Conservation (phyloP, 2,888 invertebrate genomes). For the Hoplodrina ambigua region DNA sequence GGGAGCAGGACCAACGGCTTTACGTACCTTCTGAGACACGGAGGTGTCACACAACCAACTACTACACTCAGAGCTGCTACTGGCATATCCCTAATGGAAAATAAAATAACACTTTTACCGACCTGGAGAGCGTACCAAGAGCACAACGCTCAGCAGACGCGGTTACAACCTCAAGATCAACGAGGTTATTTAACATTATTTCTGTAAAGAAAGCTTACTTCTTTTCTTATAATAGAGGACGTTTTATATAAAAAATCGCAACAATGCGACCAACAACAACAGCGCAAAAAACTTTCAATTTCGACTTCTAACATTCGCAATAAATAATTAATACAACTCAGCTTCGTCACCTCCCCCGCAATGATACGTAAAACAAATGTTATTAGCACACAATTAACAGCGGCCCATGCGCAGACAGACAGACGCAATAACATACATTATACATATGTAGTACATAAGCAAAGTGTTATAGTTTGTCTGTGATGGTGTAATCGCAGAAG, state of each 20-base stretch:
- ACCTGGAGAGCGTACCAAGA: too few relatives aligned
- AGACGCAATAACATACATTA: constrained; percentile 53
- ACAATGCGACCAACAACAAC: not conserved
- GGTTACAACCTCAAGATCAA: too few relatives aligned
- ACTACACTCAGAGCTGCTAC: too few relatives aligned
- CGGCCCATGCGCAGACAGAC: constrained; percentile 45
- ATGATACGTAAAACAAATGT: constrained; percentile 55
- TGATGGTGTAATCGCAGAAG: not conserved
- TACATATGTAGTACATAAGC: constrained; percentile 14
- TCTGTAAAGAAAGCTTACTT: too few relatives aligned
- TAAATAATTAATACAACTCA: constrained; percentile 18
- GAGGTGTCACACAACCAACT: too few relatives aligned
- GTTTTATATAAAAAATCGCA: not conserved
- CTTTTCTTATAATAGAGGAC: too few relatives aligned
- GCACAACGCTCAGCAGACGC: too few relatives aligned
- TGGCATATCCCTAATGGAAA: too few relatives aligned
- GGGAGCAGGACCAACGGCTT: too few relatives aligned
- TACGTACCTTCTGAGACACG: too few relatives aligned
- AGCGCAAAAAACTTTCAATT: constrained; percentile 29
- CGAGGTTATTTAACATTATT: too few relatives aligned
- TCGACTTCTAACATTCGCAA: not conserved
- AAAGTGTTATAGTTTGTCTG: constrained; percentile 8
- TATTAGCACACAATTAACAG: constrained; percentile 59
- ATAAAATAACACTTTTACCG: too few relatives aligned
- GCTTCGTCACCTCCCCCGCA: constrained; percentile 45